Conservation (phyloP, 2,888 invertebrate genomes). For the Lasioglossum figueresi region DNA sequence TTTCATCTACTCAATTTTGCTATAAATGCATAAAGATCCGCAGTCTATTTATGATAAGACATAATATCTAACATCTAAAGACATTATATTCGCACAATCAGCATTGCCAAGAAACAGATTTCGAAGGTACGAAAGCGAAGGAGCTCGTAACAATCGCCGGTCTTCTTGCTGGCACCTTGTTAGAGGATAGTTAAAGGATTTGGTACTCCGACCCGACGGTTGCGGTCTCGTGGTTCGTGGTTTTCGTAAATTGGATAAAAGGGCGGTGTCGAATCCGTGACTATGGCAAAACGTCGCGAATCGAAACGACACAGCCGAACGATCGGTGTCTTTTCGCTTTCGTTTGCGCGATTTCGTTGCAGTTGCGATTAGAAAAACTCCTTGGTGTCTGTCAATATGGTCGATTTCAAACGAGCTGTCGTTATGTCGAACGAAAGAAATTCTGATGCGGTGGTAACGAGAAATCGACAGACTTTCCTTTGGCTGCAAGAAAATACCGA, state of each 20-base stretch:
- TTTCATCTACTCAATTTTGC: no score
- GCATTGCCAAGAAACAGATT: background rate
- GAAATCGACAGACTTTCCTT: background rate
- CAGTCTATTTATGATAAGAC: no score
- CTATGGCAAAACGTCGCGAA: constrained; percentile 50
- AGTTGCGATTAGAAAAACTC: constrained; percentile 42
- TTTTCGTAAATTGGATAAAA: background rate
- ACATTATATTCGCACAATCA: background rate
- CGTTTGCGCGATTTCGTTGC: constrained; percentile 66
- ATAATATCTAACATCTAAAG: no score
- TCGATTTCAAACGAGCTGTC: constrained; percentile 15
- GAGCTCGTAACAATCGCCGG: background rate
- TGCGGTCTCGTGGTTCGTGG: background rate
- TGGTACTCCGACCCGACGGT: background rate
- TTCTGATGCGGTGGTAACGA: background rate
- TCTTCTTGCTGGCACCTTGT: background rate
- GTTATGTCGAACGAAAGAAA: background rate
- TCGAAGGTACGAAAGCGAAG: background rate
- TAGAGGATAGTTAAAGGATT: background rate
- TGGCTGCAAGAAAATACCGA: background rate
- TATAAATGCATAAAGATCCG: no score
- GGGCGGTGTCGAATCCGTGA: constrained; percentile 26
- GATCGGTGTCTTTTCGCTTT: constrained; percentile 67
- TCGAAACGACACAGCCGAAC: constrained; percentile 63
- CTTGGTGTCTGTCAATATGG: constrained; percentile 28